Evolutionary conservation across 1,140 invertebrate genomes (phyloP).

Genomic region (Zophobas atratus): DNA sequence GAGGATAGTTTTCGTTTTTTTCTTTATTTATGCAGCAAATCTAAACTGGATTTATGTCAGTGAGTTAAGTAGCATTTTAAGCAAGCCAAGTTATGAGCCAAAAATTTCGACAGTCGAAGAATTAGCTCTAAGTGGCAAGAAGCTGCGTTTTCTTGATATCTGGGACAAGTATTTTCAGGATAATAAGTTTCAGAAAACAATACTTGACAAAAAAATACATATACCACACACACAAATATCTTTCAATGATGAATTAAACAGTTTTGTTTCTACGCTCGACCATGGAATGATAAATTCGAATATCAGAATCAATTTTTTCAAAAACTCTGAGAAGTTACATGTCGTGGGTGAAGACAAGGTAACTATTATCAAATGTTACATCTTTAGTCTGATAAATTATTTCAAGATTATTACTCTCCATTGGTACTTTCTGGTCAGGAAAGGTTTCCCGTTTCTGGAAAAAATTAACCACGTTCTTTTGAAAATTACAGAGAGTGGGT

Average conservation of each 20-base stretch:
- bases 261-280: neutral
- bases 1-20: neutral
- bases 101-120: constrained; percentile 1
- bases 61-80: constrained; percentile 8
- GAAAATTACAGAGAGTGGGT: too few species aligned
- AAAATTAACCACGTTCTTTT: too few species aligned
- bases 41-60: constrained; percentile 12
- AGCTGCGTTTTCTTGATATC: neutral
- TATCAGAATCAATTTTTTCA: too few species aligned
- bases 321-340: too few species aligned
- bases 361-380: too few species aligned
- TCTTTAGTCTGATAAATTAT: too few species aligned
- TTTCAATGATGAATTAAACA: too few species aligned
- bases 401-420: too few species aligned
- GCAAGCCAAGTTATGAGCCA: constrained; percentile 7
- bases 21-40: constrained; percentile 7
- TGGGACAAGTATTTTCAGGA: neutral
- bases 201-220: neutral
- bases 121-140: constrained; percentile 2
- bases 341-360: too few species aligned
- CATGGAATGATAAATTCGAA: neutral
- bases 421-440: too few species aligned
- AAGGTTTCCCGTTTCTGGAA: too few species aligned
- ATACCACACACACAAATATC: too few species aligned
- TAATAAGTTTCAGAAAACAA: neutral